phyloP scores from a whole-genome alignment of 2,113 vertebrate genomes.

The Paracanthobrama guichenoti region DNA sequence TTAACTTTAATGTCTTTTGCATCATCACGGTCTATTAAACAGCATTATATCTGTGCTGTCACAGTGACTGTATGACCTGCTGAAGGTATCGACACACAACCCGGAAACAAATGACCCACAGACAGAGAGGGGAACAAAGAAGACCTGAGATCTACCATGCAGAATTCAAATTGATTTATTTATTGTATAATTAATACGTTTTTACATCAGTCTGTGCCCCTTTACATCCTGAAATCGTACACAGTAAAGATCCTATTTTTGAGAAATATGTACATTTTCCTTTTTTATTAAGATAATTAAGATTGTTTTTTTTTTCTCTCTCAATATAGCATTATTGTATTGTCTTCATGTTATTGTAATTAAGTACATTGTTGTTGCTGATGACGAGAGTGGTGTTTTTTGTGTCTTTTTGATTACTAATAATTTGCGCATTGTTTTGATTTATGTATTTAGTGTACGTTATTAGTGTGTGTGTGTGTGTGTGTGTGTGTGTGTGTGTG shows the following conservation, averaged over 20 bases:
- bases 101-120: constrained; percentile 61
- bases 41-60: constrained; percentile 91
- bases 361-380: neutral
- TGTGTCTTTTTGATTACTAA: constrained; percentile 14
- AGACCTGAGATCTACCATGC: neutral
- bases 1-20: constrained; percentile 91
- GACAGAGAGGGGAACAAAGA: constrained; percentile 9
- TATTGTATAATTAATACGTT: too few species aligned
- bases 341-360: neutral
- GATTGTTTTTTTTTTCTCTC: neutral
- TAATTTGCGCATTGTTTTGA: constrained; percentile 2
- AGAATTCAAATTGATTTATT: neutral
- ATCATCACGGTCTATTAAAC: constrained; percentile 92
- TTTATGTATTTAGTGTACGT: constrained; percentile 10
- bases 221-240: too few species aligned
- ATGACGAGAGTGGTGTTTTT: neutral
- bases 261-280: neutral
- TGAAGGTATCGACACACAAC: constrained; percentile 79
- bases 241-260: neutral
- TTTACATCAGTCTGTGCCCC: too few species aligned
- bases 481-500: neutral
- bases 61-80: constrained; percentile 87
- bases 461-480: constrained; percentile 16
- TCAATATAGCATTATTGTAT: neutral
- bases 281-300: too few species aligned